Percentiles rank a stretch among this genome's conserved stretches.
These are phyloP conservation scores for Nannoperca obscura DNA, from an alignment of 2,797 vertebrate genomes.

Conservation along the genomic window DNA sequence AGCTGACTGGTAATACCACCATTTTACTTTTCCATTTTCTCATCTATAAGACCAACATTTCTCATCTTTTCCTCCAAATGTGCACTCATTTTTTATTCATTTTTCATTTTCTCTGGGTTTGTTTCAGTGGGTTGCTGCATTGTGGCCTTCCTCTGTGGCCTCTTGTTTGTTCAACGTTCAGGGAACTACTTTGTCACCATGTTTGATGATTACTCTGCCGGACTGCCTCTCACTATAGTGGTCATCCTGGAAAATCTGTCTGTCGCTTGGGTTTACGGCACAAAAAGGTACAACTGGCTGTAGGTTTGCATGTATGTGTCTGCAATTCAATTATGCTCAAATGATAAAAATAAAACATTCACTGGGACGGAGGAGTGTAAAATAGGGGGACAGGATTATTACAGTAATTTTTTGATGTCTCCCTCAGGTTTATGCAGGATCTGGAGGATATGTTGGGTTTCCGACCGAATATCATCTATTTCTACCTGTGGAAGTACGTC, in stretches of 20 bases:
- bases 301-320: conserved; percentile 3
- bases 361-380: not conserved
- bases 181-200: conserved; percentile 98
- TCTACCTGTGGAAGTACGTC: conserved; percentile 96
- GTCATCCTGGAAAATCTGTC: conserved; percentile 96
- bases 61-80: conserved; percentile 10
- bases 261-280: conserved; percentile 95
- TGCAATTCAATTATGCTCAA: not conserved
- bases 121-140: conserved; percentile 92
- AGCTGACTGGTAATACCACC: conserved; percentile 11
- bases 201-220: conserved; percentile 97
- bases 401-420: not conserved
- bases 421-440: conserved; percentile 94
- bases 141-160: conserved; percentile 91
- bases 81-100: not conserved
- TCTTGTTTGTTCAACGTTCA: conserved; percentile 95
- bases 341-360: not conserved
- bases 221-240: conserved; percentile 92
- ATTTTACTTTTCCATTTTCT: conserved; percentile 13
- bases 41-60: not conserved
- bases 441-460: conserved; percentile 97
- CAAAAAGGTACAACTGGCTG: conserved; percentile 84
- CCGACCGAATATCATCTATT: conserved; percentile 90
- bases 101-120: conserved; percentile 23
- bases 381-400: not conserved